Conservation (phyloP, 2,797 vertebrate genomes). For the Tadarida brasiliensis region DNA sequence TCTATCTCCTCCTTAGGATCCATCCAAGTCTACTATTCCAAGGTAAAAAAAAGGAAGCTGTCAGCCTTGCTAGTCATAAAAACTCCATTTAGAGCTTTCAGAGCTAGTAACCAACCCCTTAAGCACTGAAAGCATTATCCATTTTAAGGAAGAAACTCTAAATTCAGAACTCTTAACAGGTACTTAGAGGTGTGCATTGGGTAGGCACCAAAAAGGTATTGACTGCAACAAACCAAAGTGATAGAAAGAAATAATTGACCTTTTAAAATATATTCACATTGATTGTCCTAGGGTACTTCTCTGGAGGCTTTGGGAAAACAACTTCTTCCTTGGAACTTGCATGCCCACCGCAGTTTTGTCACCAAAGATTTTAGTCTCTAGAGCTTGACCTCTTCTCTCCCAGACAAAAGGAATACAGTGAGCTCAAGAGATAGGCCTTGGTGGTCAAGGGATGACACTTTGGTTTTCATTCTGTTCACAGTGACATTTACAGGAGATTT, state of each 20-base stretch:
- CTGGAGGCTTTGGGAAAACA: slow-evolving; percentile 57
- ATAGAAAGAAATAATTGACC: slow-evolving; percentile 51
- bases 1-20: slow-evolving; percentile 16
- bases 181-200: slow-evolving; percentile 45
- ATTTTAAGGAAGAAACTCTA: slow-evolving; percentile 66
- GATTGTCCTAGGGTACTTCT: slow-evolving; percentile 47
- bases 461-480: slow-evolving; percentile 59
- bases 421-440: slow-evolving; percentile 57
- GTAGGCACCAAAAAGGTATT: slow-evolving; percentile 31
- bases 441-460: slow-evolving; percentile 28
- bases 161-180: slow-evolving; percentile 61
- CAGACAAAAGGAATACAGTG: slow-evolving; percentile 33
- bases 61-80: slow-evolving; percentile 49
- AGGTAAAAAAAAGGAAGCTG: slow-evolving; percentile 20
- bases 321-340: slow-evolving; percentile 65
- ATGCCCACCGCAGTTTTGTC: slow-evolving; percentile 72
- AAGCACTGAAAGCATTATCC: slow-evolving; percentile 40
- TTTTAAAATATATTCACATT: slow-evolving; percentile 57
- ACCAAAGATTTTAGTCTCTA: slow-evolving; percentile 78
- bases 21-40: slow-evolving; percentile 56
- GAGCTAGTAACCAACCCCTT: slow-evolving; percentile 48
- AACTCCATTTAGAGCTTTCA: slow-evolving; percentile 50
- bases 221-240: slow-evolving; percentile 66
- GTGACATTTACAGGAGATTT: slow-evolving; percentile 55
- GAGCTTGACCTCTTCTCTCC: slow-evolving; percentile 50